Conservation (phyloP, 2,888 invertebrate species). For the Pachymerium ferrugineum region DNA sequence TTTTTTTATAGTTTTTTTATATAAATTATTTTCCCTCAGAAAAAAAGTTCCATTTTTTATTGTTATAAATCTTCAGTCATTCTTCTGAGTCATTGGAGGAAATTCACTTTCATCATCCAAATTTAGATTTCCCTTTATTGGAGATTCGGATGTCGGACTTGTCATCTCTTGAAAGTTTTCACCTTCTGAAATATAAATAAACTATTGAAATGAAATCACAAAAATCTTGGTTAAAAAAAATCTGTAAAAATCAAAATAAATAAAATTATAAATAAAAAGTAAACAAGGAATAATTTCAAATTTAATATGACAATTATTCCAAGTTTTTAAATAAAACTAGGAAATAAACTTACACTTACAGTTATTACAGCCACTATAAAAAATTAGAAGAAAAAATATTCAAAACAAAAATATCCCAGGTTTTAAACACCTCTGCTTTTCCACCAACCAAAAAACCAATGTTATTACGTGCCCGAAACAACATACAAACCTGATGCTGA, state of each 20-base stretch:
- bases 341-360: neutral
- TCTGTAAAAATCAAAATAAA: neutral
- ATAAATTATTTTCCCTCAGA: neutral
- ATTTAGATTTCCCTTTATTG: conserved; percentile 64
- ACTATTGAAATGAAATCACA: neutral
- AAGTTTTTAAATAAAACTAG: neutral
- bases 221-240: neutral
- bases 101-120: conserved; percentile 77
- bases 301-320: no score
- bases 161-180: conserved; percentile 66
- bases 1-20: neutral
- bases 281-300: neutral
- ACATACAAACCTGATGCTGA: conserved; percentile 68
- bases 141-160: conserved; percentile 60
- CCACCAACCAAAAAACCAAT: neutral
- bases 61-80: conserved; percentile 42
- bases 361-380: neutral
- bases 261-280: neutral
- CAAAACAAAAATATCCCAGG: neutral
- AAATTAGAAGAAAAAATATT: neutral
- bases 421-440: neutral
- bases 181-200: conserved; percentile 55
- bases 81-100: conserved; percentile 65
- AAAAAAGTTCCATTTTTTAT: neutral
- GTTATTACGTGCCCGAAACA: conserved; percentile 1